Conservation (phyloP, 2,888 invertebrate genomes). For the Strigamia transsilvanica region DNA sequence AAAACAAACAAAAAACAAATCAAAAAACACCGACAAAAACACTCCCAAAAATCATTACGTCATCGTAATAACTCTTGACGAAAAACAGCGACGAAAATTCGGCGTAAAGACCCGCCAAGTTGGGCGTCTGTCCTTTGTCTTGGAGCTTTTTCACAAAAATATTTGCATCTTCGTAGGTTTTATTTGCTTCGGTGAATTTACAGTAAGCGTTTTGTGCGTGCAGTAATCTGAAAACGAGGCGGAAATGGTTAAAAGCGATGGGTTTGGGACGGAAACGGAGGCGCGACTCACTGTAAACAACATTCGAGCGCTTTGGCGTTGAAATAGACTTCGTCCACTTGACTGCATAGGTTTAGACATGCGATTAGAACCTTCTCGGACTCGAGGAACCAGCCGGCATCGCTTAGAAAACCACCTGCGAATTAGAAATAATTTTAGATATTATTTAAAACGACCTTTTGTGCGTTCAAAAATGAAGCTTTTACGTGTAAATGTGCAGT, state of each 20-base stretch:
- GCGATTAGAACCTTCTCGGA: constrained; percentile 76
- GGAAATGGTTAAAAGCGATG: background rate
- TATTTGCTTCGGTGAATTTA: constrained; percentile 78
- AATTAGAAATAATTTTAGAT: too few species aligned
- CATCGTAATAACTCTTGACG: constrained; percentile 84
- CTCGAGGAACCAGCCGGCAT: constrained; percentile 86
- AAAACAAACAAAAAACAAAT: constrained; percentile 56
- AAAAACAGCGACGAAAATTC: constrained; percentile 85
- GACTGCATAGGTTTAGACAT: constrained; percentile 73
- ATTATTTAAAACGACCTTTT: too few species aligned
- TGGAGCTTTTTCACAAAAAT: constrained; percentile 68
- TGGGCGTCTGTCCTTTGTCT: constrained; percentile 65
- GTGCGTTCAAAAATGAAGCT: too few species aligned
- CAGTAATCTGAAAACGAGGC: constrained; percentile 72
- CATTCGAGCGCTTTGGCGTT: constrained; percentile 80
- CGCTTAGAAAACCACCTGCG: constrained; percentile 77
- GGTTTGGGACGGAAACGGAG: background rate
- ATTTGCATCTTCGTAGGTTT: constrained; percentile 73
- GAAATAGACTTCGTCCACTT: constrained; percentile 64
- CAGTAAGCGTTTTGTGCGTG: constrained; percentile 85
- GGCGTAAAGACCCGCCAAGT: constrained; percentile 77
- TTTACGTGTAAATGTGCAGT: too few species aligned
- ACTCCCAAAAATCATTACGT: constrained; percentile 67
- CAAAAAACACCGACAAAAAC: background rate
- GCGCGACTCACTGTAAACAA: constrained; percentile 75